These are phyloP conservation scores for Arenicola marina DNA, from an alignment of 2,888 invertebrate genomes.

Conservation along the genomic window DNA sequence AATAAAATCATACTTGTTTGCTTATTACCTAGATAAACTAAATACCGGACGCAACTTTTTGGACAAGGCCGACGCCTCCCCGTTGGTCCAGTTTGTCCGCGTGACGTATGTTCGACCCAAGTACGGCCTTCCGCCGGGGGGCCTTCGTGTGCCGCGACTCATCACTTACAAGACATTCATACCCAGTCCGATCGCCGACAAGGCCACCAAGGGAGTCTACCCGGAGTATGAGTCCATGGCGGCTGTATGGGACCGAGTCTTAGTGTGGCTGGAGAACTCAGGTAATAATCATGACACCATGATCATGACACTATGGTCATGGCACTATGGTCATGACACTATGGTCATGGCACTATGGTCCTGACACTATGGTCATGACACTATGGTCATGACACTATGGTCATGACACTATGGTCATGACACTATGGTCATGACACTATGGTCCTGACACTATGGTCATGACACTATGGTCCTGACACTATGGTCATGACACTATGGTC, in stretches of 20 bases:
- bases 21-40: conserved; percentile 12
- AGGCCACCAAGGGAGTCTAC: neutral
- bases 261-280: neutral
- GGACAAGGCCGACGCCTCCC: conserved; percentile 14
- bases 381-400: too few relatives aligned
- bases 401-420: too few relatives aligned
- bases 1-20: too few relatives aligned
- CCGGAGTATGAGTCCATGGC: neutral
- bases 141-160: conserved; percentile 18
- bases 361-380: too few relatives aligned
- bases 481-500: too few relatives aligned
- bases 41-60: conserved; percentile 24
- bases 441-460: too few relatives aligned
- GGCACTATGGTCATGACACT: too few relatives aligned
- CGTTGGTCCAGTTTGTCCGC: conserved; percentile 23
- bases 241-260: neutral
- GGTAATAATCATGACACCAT: too few relatives aligned
- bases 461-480: too few relatives aligned
- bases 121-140: conserved; percentile 29
- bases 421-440: too few relatives aligned
- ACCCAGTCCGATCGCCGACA: conserved; percentile 2
- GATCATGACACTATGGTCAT: too few relatives aligned
- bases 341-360: too few relatives aligned
- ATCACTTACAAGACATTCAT: conserved; percentile 24
- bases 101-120: conserved; percentile 31